Conservation (phyloP, 2,888 invertebrate species). For the Cremastinae sp. region DNA sequence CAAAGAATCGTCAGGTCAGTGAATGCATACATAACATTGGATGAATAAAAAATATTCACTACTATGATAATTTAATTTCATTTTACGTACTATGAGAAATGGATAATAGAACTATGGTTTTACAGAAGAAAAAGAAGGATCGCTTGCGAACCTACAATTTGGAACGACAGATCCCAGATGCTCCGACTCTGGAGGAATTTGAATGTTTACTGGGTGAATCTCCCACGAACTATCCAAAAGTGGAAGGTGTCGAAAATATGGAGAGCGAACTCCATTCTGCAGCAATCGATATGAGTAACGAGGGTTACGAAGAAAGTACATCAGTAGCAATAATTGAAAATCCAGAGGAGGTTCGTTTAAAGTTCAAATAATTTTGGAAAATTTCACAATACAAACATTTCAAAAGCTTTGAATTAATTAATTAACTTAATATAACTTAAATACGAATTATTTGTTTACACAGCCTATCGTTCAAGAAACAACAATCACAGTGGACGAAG, state of each 20-base stretch:
- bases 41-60: background rate
- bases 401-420: too few species aligned
- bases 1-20: constrained; percentile 38
- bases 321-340: background rate
- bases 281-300: constrained; percentile 74
- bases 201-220: constrained; percentile 78
- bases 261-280: constrained; percentile 78
- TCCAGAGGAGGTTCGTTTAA: constrained; percentile 13
- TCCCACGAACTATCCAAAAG: constrained; percentile 77
- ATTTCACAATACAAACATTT: too few species aligned
- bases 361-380: background rate
- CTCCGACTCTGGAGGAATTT: constrained; percentile 77
- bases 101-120: too few species aligned
- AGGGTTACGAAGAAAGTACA: constrained; percentile 68
- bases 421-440: constrained; percentile 7
- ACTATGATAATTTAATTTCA: background rate
- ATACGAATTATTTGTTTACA: background rate
- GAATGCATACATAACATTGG: background rate
- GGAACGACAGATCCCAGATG: constrained; percentile 76
- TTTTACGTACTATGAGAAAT: too few species aligned
- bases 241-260: constrained; percentile 78
- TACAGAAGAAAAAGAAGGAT: constrained; percentile 74
- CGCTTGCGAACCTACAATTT: constrained; percentile 68
- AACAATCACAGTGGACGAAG: constrained; percentile 14
- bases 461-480: background rate